These are phyloP conservation scores for Tyrannus savana DNA, from an alignment of 2,113 vertebrate genomes.

Conservation along the genomic window DNA sequence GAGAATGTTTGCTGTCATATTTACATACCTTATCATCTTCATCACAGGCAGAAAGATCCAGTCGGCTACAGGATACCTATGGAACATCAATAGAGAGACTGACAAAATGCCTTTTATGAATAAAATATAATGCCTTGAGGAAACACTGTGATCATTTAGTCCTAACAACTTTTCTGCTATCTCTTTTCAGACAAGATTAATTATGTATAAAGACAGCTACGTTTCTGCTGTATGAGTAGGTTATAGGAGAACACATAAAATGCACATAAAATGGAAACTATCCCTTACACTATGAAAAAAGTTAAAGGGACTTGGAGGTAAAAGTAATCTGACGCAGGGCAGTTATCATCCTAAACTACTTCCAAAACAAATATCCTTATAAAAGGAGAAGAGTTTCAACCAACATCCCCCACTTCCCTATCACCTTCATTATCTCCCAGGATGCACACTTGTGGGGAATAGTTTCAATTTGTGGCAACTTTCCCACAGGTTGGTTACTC, in stretches of 20 bases:
- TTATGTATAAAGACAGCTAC: background rate
- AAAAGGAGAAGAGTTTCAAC: background rate
- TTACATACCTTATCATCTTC: conserved; percentile 85
- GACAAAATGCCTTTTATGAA: background rate
- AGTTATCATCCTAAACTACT: background rate
- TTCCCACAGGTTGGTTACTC: background rate
- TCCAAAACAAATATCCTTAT: background rate
- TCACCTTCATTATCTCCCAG: background rate
- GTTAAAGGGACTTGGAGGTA: background rate
- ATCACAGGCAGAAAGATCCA: conserved; percentile 86
- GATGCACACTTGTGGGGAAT: background rate
- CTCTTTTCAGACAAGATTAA: background rate
- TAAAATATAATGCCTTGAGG: background rate
- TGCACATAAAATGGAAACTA: background rate
- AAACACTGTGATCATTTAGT: background rate
- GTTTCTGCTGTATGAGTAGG: background rate
- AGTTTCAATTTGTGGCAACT: background rate
- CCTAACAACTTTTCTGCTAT: background rate
- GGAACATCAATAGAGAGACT: conserved; percentile 20
- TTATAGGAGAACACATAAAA: background rate
- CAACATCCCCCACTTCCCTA: background rate
- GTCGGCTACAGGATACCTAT: conserved; percentile 88
- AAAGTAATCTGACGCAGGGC: background rate
- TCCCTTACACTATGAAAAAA: background rate
- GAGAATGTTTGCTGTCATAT: background rate